Percentiles rank a stretch among this genome's conserved stretches.
These are phyloP conservation scores for Syngnathus acus DNA, from an alignment of 2,797 vertebrate genomes.

Conservation along the genomic window DNA sequence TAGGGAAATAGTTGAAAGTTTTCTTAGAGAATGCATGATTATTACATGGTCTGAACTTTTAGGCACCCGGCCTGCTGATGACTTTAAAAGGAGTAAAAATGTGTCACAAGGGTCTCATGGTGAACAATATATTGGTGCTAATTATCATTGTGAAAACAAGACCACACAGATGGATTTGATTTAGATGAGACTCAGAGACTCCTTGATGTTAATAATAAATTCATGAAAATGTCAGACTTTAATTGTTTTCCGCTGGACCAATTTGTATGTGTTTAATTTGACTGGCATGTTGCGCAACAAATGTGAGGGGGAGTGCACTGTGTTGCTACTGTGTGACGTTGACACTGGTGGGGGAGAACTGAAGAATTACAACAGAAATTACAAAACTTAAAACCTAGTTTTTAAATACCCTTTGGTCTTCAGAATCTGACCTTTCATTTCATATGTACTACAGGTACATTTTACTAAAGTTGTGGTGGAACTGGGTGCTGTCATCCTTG, in stretches of 20 bases:
- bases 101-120: constrained; percentile 23
- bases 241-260: no score
- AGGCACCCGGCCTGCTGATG: constrained; percentile 1
- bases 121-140: constrained; percentile 8
- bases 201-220: not conserved
- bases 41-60: constrained; percentile 19
- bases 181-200: not conserved
- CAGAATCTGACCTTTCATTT: no score
- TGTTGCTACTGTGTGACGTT: no score
- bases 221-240: no score
- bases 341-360: no score
- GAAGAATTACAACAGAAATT: no score
- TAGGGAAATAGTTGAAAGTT: constrained; percentile 24
- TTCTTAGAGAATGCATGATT: constrained; percentile 22
- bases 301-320: no score
- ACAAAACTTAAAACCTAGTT: no score
- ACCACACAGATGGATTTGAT: not conserved
- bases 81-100: constrained; percentile 15
- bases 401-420: no score
- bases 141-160: not conserved
- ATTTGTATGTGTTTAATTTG: no score
- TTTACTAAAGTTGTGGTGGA: constrained; percentile 3
- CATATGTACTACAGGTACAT: no score
- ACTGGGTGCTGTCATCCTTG: constrained; percentile 20
- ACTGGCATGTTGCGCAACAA: no score